These are phyloP conservation scores for Megaceryle maxima DNA, from an alignment of 2,113 vertebrate species.

Conservation along the genomic window DNA sequence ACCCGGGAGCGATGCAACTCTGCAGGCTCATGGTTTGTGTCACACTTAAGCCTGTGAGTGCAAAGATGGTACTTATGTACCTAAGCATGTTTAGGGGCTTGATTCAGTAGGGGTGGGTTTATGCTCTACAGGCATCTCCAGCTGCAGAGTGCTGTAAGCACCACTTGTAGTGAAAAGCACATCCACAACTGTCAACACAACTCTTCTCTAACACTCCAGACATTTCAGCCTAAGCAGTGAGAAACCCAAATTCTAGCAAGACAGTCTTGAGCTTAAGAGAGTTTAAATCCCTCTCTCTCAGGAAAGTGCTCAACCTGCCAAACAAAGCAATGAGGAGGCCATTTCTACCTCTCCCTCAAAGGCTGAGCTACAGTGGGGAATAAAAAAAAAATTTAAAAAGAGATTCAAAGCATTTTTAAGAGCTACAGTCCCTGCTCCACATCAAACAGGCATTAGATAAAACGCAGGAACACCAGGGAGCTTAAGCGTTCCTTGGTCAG, in stretches of 20 bases:
- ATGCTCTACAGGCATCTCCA: neutral
- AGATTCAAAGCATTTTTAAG: neutral
- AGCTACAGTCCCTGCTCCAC: conserved; percentile 7
- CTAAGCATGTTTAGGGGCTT: neutral
- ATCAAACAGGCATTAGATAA: conserved; percentile 44
- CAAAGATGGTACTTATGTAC: neutral
- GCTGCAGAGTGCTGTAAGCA: neutral
- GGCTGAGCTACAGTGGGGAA: neutral
- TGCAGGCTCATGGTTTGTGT: neutral
- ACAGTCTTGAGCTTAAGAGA: neutral
- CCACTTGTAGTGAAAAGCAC: neutral
- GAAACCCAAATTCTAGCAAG: neutral
- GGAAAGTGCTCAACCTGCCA: neutral
- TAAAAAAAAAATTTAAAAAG: no score
- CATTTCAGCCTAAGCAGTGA: neutral
- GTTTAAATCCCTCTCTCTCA: neutral
- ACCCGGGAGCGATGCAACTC: neutral
- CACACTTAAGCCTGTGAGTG: neutral
- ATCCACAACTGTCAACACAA: neutral
- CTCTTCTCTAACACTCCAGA: neutral
- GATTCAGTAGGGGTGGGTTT: neutral
- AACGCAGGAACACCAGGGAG: conserved; percentile 40
- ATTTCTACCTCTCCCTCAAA: neutral
- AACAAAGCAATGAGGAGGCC: neutral
- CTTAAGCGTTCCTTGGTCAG: conserved; percentile 40